phyloP scores from a whole-genome alignment of 1,140 invertebrate species.

The Colletes gigas region DNA sequence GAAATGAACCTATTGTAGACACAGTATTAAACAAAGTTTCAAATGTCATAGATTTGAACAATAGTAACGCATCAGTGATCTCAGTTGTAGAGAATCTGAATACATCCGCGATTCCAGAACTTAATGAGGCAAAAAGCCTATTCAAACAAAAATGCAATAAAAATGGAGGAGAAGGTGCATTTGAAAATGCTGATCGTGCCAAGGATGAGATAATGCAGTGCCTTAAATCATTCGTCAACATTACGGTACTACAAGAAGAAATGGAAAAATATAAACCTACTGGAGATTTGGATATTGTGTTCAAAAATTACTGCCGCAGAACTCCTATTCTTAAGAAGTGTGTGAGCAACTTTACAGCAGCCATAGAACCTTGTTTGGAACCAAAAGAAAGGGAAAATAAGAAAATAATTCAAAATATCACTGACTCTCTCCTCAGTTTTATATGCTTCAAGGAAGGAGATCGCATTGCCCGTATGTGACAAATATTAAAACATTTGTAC shows the following conservation, averaged over 20 bases:
- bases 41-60: conserved; percentile 49
- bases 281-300: conserved; percentile 85
- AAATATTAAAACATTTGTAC: conserved; percentile 7
- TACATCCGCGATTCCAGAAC: conserved; percentile 59
- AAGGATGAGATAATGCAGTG: conserved; percentile 75
- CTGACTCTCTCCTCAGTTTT: conserved; percentile 85
- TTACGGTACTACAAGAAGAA: conserved; percentile 82
- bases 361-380: conserved; percentile 84
- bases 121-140: conserved; percentile 70
- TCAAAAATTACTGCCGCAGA: conserved; percentile 86
- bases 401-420: conserved; percentile 84
- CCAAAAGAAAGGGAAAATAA: conserved; percentile 83
- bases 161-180: conserved; percentile 72
- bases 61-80: conserved; percentile 57
- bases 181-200: conserved; percentile 70
- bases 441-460: conserved; percentile 90
- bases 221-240: conserved; percentile 80
- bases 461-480: conserved; percentile 87
- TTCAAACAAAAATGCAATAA: conserved; percentile 79
- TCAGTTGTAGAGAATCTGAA: conserved; percentile 62
- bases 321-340: conserved; percentile 83
- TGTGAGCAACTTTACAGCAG: conserved; percentile 83
- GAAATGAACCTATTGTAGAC: conserved; percentile 30
- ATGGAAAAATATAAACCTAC: conserved; percentile 83
- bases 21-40: conserved; percentile 59